phyloP scores from a whole-genome alignment of 2,113 vertebrate species.

The Aldabrachelys gigantea region DNA sequence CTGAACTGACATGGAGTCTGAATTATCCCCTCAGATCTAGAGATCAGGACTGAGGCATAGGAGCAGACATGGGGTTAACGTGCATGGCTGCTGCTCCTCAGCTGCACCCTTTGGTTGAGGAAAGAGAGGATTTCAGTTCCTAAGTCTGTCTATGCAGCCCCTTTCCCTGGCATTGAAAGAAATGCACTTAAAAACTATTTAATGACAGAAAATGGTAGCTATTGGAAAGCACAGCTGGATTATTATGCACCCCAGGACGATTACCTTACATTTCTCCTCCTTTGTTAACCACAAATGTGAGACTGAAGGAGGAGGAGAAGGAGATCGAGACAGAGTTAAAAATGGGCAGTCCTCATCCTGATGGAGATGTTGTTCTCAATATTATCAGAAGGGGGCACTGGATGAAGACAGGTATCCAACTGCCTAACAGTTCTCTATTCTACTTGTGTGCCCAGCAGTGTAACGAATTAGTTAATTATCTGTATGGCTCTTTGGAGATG shows the following conservation, averaged over 20 bases:
- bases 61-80: background rate
- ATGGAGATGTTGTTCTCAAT: background rate
- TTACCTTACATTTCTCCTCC: background rate
- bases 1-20: background rate
- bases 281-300: background rate
- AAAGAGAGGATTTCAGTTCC: background rate
- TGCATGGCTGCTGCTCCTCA: background rate
- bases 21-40: too few species aligned
- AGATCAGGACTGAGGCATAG: background rate
- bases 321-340: background rate
- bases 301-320: background rate
- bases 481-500: background rate
- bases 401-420: background rate
- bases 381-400: background rate
- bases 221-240: background rate
- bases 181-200: background rate
- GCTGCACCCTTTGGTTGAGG: background rate
- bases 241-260: background rate
- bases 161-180: background rate
- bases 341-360: background rate
- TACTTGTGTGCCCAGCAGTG: background rate
- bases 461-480: background rate
- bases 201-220: background rate
- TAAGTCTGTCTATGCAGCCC: too few species aligned
- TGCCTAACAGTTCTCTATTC: background rate